Percentiles rank a stretch among this genome's conserved stretches.
Conservation (phyloP, 2,797 vertebrate species). For the Acanthornis magna region DNA sequence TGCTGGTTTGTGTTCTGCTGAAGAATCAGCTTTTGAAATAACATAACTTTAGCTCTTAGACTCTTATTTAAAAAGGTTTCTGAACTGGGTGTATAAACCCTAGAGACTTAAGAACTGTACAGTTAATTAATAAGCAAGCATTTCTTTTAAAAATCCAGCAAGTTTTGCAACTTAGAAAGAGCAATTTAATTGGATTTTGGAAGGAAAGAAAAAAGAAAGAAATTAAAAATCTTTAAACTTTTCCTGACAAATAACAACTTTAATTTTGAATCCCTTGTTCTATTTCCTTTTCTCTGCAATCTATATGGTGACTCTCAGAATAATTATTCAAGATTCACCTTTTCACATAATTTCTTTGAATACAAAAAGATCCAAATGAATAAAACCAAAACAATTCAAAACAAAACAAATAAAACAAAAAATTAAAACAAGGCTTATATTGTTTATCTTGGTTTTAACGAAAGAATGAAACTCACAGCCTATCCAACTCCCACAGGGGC, state of each 20-base stretch:
- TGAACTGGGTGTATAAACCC: background rate
- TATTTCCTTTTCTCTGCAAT: background rate
- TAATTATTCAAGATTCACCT: background rate
- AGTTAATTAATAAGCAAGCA: background rate
- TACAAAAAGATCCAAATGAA: background rate
- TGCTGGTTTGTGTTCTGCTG: accelerated
- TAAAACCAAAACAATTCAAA: background rate
- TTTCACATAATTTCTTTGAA: background rate
- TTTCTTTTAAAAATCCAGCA: background rate
- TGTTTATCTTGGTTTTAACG: conserved; percentile 20
- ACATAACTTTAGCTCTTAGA: background rate
- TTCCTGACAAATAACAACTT: background rate
- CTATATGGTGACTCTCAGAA: background rate
- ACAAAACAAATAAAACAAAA: background rate
- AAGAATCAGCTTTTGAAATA: background rate
- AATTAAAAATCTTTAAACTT: background rate
- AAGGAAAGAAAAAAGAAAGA: background rate
- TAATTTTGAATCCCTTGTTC: background rate
- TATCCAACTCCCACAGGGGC: conserved; percentile 15
- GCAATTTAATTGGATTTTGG: background rate
- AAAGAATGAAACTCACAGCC: conserved; percentile 19
- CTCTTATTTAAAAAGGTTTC: background rate
- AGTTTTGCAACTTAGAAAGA: background rate
- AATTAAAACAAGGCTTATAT: background rate
- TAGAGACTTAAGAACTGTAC: background rate